Evolutionary conservation across 2,113 vertebrate species (phyloP), one percentile per base, ranked within the genome.

Genomic region (Jacana jacana): DNA sequence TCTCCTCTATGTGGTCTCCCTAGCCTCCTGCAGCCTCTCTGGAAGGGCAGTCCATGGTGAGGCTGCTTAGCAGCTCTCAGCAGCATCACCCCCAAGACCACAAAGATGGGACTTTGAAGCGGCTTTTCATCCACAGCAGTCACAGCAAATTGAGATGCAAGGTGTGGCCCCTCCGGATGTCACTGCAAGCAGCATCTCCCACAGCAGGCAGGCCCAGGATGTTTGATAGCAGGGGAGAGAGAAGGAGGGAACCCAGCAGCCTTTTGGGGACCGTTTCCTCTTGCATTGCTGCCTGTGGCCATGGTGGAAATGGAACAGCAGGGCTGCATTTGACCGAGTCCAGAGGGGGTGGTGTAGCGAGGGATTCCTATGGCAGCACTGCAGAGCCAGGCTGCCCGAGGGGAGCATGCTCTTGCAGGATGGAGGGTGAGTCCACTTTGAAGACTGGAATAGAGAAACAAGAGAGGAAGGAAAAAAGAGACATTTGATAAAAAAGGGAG

Each of bases 1-100:
- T n/a, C n/a, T n/a, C n/a, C n/a, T n/a, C n/a, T 28, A 35, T 0
- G 0, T 49, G 40, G 20, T 16, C 14, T 88, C 16, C 15, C 10
- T 52, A 46, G 28, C 7, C 5, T 4, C 20, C 11, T 0, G 0
- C 33, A 24, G n/a, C 22, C 28, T 1, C 40, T 28, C n/a, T 0
- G 0, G 22, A 63, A 52, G 37, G 37, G n/a, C 2, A 3, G 49
- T 54, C 23, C 60, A 40, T 31, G 22, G 11, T 20, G 24, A 68
- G 9, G 11, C 16, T 79, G 27, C 11, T 16, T 18, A 1, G 1
- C 1, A 2, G 37, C 27, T 55, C 30, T 9, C 3, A 5, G 46
- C 40, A 81, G 23, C 11, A 18, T 18, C 71, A 51, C 17, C 23
- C 11, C 11, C 5, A 30, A 37, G 19, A 6, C 25, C 35, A 23